Conservation (phyloP, 2,113 vertebrate genomes). For the Marcusenius ussheri region DNA sequence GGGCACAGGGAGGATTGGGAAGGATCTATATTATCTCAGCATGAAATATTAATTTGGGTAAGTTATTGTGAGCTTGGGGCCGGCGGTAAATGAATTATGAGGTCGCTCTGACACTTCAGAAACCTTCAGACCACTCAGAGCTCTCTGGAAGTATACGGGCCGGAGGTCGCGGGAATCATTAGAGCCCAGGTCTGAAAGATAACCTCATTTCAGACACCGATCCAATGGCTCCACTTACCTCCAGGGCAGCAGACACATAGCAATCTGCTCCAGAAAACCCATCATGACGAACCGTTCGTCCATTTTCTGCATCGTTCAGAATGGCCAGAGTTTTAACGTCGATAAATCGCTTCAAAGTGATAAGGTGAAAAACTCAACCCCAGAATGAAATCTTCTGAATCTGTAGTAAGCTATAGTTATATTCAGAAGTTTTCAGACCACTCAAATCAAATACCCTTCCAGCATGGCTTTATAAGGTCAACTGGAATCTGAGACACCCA, state of each 20-base stretch:
- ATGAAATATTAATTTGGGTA: conserved; percentile 13
- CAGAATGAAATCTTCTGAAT: not conserved
- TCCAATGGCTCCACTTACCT: not conserved
- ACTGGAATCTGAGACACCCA: not conserved
- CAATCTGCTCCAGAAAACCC: not conserved
- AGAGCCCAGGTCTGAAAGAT: not conserved
- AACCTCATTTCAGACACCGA: conserved; percentile 1
- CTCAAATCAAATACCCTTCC: not conserved
- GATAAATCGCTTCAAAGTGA: not conserved
- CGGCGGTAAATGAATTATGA: not conserved
- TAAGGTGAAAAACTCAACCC: not conserved
- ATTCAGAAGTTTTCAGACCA: not conserved
- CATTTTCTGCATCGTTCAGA: not conserved
- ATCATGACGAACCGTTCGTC: not conserved
- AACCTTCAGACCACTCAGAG: not conserved
- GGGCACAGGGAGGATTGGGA: not conserved
- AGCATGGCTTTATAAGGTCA: not conserved
- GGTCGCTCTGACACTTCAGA: not conserved
- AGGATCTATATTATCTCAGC: conserved; percentile 12
- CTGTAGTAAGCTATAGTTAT: not conserved
- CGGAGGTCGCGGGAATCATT: not conserved
- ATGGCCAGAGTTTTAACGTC: not conserved
- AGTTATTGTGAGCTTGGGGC: conserved; percentile 4
- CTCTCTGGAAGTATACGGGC: not conserved
- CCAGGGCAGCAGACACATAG: not conserved